Base-by-base conservation (phyloP, 2,888 invertebrate genomes). In the Drosophila maculinotata region DNA sequence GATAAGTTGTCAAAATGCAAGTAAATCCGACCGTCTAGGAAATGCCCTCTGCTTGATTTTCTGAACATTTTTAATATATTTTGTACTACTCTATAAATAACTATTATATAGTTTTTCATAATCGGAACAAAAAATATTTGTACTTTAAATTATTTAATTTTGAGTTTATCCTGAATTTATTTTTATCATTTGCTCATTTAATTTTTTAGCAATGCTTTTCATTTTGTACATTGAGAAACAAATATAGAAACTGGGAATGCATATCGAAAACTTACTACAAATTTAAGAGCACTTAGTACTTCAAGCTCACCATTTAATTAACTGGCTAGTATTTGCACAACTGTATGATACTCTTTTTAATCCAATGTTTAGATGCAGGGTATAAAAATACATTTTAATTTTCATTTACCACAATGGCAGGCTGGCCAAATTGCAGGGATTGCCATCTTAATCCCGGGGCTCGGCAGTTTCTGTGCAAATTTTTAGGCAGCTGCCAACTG, bases 401-500 rank as follows among this genome's bases (percentile, higher is more conserved):
- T 86, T 66, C 83, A 83, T 80, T 85, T 76, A 66, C 57, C 63
- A 62, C 63, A 85, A 69, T 57, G 69, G 38, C 72, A 64, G 54
- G 23, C 64, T 67, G 70, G 62, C 62, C 68, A 76, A 80, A 77
- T 76, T 79, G 76, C 69, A 60, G 62, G 79, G 79, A 80, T 83
- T 79, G 77, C 77, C 63, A 80, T 72, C 77, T 39, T 63, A 76
- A 68, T 83, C 83, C 84, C 83, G 42, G 56, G 66, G 65, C 75
- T 57, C 60, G 69, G 78, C 73, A 73, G 69, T 63, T 82, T 69
- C 69, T 60, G 65, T 64, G 58, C 58, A 72, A 66, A 72, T 82
- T 82, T 85, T 70, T 77, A 79, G 85, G 82, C 77, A 81, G 85
- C 85, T 82, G 81, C 81, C 83, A 82, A 64, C 82, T 82, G 82